Percentiles rank a stretch among this genome's conserved stretches.
These are phyloP conservation scores for Drepana falcataria DNA, from an alignment of 2,888 invertebrate species.

Conservation along the genomic window DNA sequence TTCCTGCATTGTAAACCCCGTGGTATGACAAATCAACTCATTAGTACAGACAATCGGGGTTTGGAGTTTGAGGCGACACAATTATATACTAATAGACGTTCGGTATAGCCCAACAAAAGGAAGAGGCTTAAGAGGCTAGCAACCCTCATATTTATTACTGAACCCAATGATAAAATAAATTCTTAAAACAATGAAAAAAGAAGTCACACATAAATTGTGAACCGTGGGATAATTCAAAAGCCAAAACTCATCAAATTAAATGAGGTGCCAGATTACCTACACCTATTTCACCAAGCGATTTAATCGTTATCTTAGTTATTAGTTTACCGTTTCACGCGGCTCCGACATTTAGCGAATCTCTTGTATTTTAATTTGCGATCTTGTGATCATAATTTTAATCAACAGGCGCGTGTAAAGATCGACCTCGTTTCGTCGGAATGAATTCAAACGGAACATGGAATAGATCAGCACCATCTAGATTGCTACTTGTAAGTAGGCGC, in stretches of 20 bases:
- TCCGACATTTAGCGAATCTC: constrained; percentile 26
- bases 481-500: constrained; percentile 17
- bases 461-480: constrained; percentile 21
- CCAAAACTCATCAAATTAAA: neutral
- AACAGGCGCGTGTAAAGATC: constrained; percentile 34
- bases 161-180: no score
- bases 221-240: neutral
- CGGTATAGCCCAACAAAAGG: no score
- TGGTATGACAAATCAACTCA: no score
- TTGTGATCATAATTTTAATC: constrained; percentile 40
- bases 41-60: no score
- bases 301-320: constrained; percentile 6
- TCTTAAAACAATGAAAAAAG: no score
- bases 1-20: no score
- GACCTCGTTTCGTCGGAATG: constrained; percentile 40
- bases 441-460: constrained; percentile 35
- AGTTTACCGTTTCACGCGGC: constrained; percentile 10
- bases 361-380: constrained; percentile 35
- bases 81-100: no score
- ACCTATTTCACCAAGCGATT: neutral
- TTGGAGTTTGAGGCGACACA: no score
- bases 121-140: no score
- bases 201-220: neutral
- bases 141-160: no score
- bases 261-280: neutral